A percentile compares a stretch with the other conserved stretches of the same genome.
Conservation (phyloP, 2,113 vertebrate genomes). For the Cyrtonyx montezumae region DNA sequence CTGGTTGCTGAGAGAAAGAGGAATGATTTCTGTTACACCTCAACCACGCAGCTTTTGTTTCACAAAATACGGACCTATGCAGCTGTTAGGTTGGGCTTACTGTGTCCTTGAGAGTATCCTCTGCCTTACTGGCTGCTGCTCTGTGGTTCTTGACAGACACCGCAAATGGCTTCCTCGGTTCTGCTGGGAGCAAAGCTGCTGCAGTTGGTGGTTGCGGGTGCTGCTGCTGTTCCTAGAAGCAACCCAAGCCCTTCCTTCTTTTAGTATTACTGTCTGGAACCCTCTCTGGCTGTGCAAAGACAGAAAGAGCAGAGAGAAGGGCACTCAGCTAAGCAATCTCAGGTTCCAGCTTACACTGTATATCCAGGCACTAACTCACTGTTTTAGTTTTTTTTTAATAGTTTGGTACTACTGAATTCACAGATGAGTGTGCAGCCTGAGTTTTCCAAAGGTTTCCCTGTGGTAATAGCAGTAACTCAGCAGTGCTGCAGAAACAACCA, state of each 20-base stretch:
- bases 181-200: not conserved
- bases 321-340: not conserved
- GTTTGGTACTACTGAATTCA: not conserved
- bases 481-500: not conserved
- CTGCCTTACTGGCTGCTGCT: not conserved
- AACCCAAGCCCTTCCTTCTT: not conserved
- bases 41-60: not conserved
- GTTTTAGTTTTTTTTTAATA: not conserved
- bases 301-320: not conserved
- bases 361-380: not conserved
- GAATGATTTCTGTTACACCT: not conserved
- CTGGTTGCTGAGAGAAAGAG: not conserved
- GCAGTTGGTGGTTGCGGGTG: not conserved
- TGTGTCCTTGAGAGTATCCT: not conserved
- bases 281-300: not conserved
- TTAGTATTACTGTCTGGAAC: not conserved
- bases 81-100: not conserved
- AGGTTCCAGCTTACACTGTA: not conserved
- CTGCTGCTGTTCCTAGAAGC: not conserved
- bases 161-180: not conserved
- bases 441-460: not conserved
- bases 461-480: not conserved
- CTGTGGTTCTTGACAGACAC: not conserved
- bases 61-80: rapidly evolving
- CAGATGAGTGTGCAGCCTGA: not conserved